Evolutionary conservation across 2,888 invertebrate genomes (phyloP).

Genomic region (Heliconius sara): DNA sequence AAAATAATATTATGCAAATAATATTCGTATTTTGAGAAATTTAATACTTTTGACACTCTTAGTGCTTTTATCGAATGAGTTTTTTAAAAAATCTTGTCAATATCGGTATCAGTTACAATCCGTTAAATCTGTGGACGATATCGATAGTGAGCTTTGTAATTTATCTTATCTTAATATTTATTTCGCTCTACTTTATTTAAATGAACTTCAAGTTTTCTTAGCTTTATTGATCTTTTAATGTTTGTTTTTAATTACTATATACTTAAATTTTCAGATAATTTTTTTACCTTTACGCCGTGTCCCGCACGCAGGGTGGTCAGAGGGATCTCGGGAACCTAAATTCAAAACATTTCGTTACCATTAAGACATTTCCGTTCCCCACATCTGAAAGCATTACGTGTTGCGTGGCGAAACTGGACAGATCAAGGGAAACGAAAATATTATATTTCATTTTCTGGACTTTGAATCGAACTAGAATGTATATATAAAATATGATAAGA

Average conservation of each 20-base stretch:
- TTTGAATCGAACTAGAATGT: background rate
- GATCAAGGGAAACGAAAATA: background rate
- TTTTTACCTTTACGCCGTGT: background rate
- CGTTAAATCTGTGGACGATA: background rate
- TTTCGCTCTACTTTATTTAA: conserved; percentile 3
- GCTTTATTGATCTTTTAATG: background rate
- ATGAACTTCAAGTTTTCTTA: conserved; percentile 1
- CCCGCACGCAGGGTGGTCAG: background rate
- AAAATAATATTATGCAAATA: conserved; percentile 20
- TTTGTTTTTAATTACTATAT: background rate
- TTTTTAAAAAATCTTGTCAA: conserved; percentile 8
- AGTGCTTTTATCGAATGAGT: background rate
- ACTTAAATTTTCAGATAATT: background rate
- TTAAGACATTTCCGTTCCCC: too few species aligned
- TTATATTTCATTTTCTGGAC: background rate
- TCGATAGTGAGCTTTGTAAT: background rate
- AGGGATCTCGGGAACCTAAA: background rate
- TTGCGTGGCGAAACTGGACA: too few species aligned
- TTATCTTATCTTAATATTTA: conserved; percentile 10
- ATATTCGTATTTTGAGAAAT: conserved; percentile 21
- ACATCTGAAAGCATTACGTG: too few species aligned
- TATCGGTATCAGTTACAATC: conserved; percentile 1
- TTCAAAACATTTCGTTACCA: background rate
- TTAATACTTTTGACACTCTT: conserved; percentile 22
- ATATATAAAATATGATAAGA: too few species aligned